Base-by-base conservation (phyloP, 2,797 vertebrate species). In the Neosilurus mollespiculum region DNA sequence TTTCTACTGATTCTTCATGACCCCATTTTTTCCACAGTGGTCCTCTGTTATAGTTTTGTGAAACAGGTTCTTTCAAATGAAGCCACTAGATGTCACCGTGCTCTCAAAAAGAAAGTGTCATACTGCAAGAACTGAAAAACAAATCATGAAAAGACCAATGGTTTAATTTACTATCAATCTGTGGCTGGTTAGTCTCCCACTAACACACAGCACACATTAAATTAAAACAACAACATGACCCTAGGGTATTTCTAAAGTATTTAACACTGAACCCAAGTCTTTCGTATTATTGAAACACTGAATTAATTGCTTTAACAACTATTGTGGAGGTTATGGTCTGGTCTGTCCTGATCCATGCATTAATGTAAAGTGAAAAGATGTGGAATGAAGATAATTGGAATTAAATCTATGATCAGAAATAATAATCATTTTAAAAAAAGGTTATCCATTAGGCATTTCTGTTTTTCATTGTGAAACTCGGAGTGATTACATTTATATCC, bases 51-150 rank as follows among this genome's bases (percentile, higher is more conserved):
- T 5, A 6, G 18, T 30, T 3, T 67, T n/a, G 43, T 24, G 49
- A 24, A 53, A 9, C n/a, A 54, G 16, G 15, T 30, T 14, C 8
- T 9, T 34, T 22, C 0, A 75, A 75, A 58, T 34, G 0, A 6
- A 14, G 53, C 72, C 72, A 58, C 26, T 75, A 75, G 72, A 75
- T 58, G 72, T 34, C 72, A 20, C 24, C 58, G 24, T 56, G 53
- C 16, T 20, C 26, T 75, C 16, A 75, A 20, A 71, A 6, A 56
- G 15, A 75, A 10, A 73, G 2, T 15, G 1, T 72, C 49, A 30
- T 56, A 26, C 51, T n/a, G 37, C 18, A 70, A 5, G 37, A 37
- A 9, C 65, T 9, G 6, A 49, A 49, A 69, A 43, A 16, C 11
- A 26, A 53, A 7, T 3, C 70, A 9, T 49, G 20, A 54, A 18